Conservation (phyloP, 2,888 invertebrate genomes). For the Melanostoma scalare region DNA sequence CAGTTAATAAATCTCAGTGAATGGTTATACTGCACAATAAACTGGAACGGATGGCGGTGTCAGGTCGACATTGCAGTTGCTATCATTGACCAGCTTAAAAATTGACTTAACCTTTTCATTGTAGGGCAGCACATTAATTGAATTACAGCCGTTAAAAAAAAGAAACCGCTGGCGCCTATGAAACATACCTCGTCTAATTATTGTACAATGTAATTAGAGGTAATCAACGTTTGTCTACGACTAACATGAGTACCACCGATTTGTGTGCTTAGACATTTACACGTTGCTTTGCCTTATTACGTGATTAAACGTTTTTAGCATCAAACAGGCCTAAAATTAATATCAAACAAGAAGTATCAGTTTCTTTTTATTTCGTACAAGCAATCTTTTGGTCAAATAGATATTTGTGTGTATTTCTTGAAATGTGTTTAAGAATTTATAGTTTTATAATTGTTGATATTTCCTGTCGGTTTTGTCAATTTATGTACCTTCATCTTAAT, state of each 20-base stretch:
- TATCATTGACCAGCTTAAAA: constrained; percentile 1
- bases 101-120: constrained; percentile 24
- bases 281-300: neutral
- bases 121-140: neutral
- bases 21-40: constrained; percentile 16
- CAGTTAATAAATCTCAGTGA: neutral
- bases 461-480: too few relatives aligned
- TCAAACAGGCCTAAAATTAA: too few relatives aligned
- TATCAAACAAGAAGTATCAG: too few relatives aligned
- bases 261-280: neutral
- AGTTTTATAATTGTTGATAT: too few relatives aligned
- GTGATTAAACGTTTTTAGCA: too few relatives aligned
- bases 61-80: constrained; percentile 9
- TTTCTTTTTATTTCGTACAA: too few relatives aligned
- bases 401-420: too few relatives aligned
- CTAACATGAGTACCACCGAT: neutral
- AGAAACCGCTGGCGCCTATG: constrained; percentile 33
- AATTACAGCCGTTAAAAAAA: neutral
- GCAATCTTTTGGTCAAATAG: too few relatives aligned
- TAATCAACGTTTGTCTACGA: constrained; percentile 24
- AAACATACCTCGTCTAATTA: neutral
- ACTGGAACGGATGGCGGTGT: constrained; percentile 24
- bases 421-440: too few relatives aligned
- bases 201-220: constrained; percentile 16
- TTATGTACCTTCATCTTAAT: too few relatives aligned